Evolutionary conservation across 2,113 vertebrate species (phyloP).

Genomic region (Apodemus sylvaticus): DNA sequence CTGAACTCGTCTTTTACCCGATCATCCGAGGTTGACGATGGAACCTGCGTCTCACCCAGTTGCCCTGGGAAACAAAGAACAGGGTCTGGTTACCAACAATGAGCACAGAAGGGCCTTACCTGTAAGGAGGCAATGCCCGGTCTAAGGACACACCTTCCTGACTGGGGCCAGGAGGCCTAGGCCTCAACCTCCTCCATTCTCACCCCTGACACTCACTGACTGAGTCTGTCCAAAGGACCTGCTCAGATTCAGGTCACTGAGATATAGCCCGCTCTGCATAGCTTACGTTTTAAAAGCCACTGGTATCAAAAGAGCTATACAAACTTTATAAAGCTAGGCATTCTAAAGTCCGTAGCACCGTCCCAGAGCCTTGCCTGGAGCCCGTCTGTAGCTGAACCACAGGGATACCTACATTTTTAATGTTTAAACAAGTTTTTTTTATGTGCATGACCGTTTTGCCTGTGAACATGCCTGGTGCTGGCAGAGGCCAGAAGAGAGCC

Average conservation of each 20-base stretch:
- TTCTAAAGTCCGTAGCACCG: not conserved
- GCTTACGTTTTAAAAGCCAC: not conserved
- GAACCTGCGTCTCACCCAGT: conserved; percentile 83
- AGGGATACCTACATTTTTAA: not conserved
- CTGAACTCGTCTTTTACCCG: conserved; percentile 91
- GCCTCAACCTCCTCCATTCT: not conserved
- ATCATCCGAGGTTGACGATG: conserved; percentile 85
- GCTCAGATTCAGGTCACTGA: not conserved
- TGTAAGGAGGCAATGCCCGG: not conserved
- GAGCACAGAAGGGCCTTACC: not conserved
- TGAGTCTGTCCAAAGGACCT: not conserved
- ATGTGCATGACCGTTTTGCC: not conserved
- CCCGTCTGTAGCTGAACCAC: not conserved
- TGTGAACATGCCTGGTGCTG: not conserved
- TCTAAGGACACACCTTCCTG: not conserved
- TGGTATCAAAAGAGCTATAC: not conserved
- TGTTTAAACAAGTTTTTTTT: not conserved
- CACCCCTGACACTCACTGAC: not conserved
- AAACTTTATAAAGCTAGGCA: not conserved
- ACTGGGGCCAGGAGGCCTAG: not conserved
- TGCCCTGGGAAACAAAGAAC: conserved; percentile 84
- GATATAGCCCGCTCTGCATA: not conserved
- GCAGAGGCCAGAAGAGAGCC: not conserved
- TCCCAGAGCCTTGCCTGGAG: not conserved
- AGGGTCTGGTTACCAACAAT: conserved; percentile 67